phyloP scores from a whole-genome alignment of 2,797 vertebrate species.

The Antrozous pallidus region DNA sequence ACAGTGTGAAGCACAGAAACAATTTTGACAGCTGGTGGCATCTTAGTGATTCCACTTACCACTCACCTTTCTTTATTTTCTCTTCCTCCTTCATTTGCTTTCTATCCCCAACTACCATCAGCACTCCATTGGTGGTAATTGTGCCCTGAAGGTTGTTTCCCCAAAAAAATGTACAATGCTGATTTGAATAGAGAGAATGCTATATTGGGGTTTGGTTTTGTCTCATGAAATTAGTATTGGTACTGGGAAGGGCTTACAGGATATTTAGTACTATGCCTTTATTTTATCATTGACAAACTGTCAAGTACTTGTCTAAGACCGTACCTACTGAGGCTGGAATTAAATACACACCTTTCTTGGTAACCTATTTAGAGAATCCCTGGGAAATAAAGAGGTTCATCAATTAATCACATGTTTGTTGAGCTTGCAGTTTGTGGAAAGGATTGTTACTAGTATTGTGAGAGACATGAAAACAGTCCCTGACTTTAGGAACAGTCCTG shows the following conservation, averaged over 20 bases:
- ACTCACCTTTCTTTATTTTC: not conserved
- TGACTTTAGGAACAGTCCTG: not conserved
- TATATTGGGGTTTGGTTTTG: conserved; percentile 7
- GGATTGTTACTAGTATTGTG: not conserved
- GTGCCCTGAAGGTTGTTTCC: not conserved
- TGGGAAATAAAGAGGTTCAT: not conserved
- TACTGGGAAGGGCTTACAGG: not conserved
- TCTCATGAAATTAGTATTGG: not conserved
- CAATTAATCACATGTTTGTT: not conserved
- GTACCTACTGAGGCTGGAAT: not conserved
- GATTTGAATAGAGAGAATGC: not conserved
- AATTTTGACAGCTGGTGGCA: not conserved
- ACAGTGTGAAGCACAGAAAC: not conserved
- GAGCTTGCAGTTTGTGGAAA: not conserved
- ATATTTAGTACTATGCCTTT: not conserved
- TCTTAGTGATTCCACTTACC: not conserved
- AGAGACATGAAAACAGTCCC: not conserved
- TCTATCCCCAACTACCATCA: not conserved
- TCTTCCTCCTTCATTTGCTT: not conserved
- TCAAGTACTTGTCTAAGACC: not conserved
- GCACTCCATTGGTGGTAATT: not conserved
- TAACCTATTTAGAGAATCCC: not conserved
- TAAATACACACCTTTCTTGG: not conserved
- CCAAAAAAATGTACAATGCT: not conserved
- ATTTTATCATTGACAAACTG: not conserved